Base-by-base conservation (phyloP, 2,888 invertebrate species). In the Agrotis exclamationis region DNA sequence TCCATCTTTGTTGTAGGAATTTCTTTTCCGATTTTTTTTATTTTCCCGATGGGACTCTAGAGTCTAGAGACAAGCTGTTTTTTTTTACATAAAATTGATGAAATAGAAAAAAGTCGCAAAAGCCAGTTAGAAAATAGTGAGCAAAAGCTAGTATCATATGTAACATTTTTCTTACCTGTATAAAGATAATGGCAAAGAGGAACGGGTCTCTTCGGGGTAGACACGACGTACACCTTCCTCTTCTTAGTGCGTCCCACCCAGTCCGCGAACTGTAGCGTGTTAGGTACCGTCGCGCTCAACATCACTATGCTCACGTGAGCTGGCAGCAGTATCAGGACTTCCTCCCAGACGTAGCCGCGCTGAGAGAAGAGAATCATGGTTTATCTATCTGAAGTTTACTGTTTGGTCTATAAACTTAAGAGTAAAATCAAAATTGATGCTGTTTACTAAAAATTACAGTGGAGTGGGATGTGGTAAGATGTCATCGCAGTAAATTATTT, bases 321-420 rank as follows among this genome's bases (percentile, higher is more conserved):
- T 0, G 99, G 99, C 65, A 99, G 94, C 90, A 99, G 97, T 86
- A 99, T 99, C 5, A 99, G 96, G 0, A 99, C 99, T 94, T 99
- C 99, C 93, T 99, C 99, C 99, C 99, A 99, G 0, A 99, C 99
- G 89, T 99, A 99, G 16, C 99, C 99, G 79, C 99, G 96, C 97
- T 98, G 91, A 7, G 51, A 50, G 65, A 0, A 62, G 20, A 63
- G n/a, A 24, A 13, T 24, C 48, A 20, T 3, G 7, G 45, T 45
- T 14, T 20, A 0, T 16, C 13, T n/a, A 6, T 13, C 3, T 44
- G 22, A 5, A 58, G 11, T 44, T n/a, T 9, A 57, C 56, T 22
- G 33, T 18, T 39, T 22, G 2, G 4, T 39, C 22, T 3, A 22
- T 4, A 13, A 20, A 33, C 3, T 39, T 24, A 14, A 44, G 64